These are phyloP conservation scores for Dipodomys spectabilis DNA, from an alignment of 2,113 vertebrate species.

Conservation along the genomic window DNA sequence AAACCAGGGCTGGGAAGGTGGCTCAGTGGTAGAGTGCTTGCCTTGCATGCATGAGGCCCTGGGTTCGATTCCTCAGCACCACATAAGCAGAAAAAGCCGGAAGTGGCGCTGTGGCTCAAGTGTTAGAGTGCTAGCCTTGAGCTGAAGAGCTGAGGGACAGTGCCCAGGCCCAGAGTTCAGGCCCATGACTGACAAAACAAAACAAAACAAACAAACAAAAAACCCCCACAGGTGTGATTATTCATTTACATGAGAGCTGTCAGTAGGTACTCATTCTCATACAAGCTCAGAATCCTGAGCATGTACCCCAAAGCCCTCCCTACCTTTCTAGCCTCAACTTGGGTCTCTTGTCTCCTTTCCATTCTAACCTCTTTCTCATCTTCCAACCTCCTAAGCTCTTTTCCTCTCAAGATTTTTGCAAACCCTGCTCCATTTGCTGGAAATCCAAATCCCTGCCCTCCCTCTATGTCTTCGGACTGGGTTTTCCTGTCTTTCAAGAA, in stretches of 20 bases:
- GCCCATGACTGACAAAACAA: too few species aligned
- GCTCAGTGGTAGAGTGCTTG: too few species aligned
- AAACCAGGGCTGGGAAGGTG: too few species aligned
- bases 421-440: neutral
- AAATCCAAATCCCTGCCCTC: neutral
- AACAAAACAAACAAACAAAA: too few species aligned
- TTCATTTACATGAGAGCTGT: conserved; percentile 17
- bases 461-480: neutral
- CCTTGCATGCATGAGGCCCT: too few species aligned
- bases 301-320: neutral
- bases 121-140: too few species aligned
- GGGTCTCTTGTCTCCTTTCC: neutral
- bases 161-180: too few species aligned
- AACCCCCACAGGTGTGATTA: neutral
- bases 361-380: neutral
- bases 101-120: too few species aligned
- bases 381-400: conserved; percentile 1
- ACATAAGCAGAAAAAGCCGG: too few species aligned
- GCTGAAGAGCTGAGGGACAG: too few species aligned
- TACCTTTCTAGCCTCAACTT: neutral
- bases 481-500: neutral
- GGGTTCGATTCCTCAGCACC: too few species aligned
- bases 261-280: neutral
- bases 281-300: neutral
- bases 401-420: neutral